phyloP scores from a whole-genome alignment of 2,888 invertebrate species.

The Drosophila multiciliata region DNA sequence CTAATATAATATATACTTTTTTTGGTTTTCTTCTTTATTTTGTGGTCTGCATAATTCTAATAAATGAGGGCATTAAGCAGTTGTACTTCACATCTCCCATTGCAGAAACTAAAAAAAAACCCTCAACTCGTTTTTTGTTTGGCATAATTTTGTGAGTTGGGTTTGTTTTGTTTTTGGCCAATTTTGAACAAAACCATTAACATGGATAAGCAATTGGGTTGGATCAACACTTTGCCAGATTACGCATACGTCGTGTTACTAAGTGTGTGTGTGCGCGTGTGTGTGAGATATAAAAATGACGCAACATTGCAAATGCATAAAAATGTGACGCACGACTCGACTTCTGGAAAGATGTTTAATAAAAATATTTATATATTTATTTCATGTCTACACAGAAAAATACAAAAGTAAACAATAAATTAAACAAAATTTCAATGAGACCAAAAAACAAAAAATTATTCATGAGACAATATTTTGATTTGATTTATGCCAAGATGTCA shows the following conservation, averaged over 20 bases:
- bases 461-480: not conserved
- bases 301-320: conserved; percentile 49
- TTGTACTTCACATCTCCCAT: conserved; percentile 44
- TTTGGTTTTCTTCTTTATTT: conserved; percentile 1
- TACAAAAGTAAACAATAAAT: not conserved
- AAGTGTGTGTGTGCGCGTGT: not conserved
- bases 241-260: conserved; percentile 60
- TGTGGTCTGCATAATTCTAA: conserved; percentile 34
- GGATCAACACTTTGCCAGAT: conserved; percentile 49
- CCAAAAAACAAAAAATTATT: not conserved
- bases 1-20: conserved; percentile 1
- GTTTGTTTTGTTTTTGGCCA: conserved; percentile 10
- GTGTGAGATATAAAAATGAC: conserved; percentile 43
- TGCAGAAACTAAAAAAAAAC: conserved; percentile 1
- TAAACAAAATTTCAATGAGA: not conserved
- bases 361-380: conserved; percentile 4
- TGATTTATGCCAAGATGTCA: not conserved
- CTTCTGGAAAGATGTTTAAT: conserved; percentile 24
- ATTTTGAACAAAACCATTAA: conserved; percentile 51
- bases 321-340: conserved; percentile 34
- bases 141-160: conserved; percentile 9
- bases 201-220: conserved; percentile 69
- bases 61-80: conserved; percentile 46
- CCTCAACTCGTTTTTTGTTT: not conserved
- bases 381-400: not conserved